Evolutionary conservation across 35 echinoderm and acorn worm species (phyloP), one percentile per base, ranked within the genome.

Genomic region (Ptychodera flava): DNA sequence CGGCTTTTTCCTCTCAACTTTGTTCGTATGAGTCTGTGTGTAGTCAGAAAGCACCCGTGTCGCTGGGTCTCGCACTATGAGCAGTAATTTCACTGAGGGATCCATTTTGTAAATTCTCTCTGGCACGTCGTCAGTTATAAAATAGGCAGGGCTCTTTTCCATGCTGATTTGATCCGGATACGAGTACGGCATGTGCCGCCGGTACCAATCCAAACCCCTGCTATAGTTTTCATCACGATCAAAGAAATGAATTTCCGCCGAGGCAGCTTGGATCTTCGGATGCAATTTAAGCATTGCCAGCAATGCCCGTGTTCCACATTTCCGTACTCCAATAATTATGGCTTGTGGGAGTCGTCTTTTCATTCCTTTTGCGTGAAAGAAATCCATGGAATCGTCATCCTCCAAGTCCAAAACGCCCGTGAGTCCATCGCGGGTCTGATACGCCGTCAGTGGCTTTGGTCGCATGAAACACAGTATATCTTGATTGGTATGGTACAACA

Each of bases 281-380:
- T 99, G 96, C 86, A 92, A 87, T 37, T 85, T 35, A 1, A 99
- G 78, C 90, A 99, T 94, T 78, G 94, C 96, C 10, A 99, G 82
- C 16, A 99, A 89, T 28, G 96, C 96, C 81, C 96, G 89, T 32
- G 96, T 99, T 14, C 96, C 96, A 86, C 96, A 94, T 81, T 99
- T 99, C 32, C 96, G 77, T 15, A 99, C 89, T 12, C 96, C 96
- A 34, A 99, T 99, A n/a, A 99, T 80, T 28, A 99, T 91, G 16
- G 92, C 93, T 80, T 99, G 92, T 12, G 96, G 96, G 16, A 99
- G 86, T 36, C 90, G 84, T 33, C 76, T 85, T 79, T 90, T 83
- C 76, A 85, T 84, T 36, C 52, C 76, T 35, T 83, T 83, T 31
- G 35, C 33, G 36, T 90, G 88, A 36, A 78, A 80, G 12, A 87